Conservation (phyloP, 2,888 invertebrate genomes). For the Incurvaria masculella region DNA sequence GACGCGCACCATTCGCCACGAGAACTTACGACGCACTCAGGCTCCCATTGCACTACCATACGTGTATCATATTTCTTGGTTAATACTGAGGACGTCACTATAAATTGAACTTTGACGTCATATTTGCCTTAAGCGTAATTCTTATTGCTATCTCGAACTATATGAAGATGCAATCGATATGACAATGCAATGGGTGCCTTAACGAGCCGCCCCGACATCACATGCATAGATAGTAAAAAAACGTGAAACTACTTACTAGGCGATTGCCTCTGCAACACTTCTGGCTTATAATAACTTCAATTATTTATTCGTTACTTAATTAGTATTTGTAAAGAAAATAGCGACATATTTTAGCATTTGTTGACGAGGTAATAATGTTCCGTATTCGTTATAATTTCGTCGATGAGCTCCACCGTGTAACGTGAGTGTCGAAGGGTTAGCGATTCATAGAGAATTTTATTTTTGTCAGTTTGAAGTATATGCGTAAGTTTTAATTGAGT, state of each 20-base stretch:
- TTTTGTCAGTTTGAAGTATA: conserved; percentile 15
- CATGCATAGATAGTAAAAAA: too few relatives aligned
- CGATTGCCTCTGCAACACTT: neutral
- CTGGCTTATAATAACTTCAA: neutral
- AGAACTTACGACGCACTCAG: too few relatives aligned
- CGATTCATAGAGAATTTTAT: conserved; percentile 23
- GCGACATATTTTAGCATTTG: neutral
- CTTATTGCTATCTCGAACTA: too few relatives aligned
- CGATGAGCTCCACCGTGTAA: conserved; percentile 28
- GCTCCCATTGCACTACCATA: too few relatives aligned
- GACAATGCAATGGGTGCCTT: too few relatives aligned
- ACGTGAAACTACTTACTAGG: too few relatives aligned
- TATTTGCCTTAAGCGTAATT: too few relatives aligned
- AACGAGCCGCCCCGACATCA: too few relatives aligned
- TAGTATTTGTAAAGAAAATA: neutral
- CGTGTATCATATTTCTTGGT: too few relatives aligned
- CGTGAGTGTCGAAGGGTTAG: conserved; percentile 22
- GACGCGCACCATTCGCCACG: neutral
- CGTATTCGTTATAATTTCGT: neutral
- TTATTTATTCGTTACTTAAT: neutral
- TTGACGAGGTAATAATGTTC: neutral
- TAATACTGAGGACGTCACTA: too few relatives aligned
- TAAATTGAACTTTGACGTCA: too few relatives aligned
- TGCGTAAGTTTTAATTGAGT: conserved; percentile 30
- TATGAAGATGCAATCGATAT: too few relatives aligned